These are phyloP conservation scores for Gallinago media DNA, from an alignment of 2,113 vertebrate genomes.

Conservation along the genomic window DNA sequence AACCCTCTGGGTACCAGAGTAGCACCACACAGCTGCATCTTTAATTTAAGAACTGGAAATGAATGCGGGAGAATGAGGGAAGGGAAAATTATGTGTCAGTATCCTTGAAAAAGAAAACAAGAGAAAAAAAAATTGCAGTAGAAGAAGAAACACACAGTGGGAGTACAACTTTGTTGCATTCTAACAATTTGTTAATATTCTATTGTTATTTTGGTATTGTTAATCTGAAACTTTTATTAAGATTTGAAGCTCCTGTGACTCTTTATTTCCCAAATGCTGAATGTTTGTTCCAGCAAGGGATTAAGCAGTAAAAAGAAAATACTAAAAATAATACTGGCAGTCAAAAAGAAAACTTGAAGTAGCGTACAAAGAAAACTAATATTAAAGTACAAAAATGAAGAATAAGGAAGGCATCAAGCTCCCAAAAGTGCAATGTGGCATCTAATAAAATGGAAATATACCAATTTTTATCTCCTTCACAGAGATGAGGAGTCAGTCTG, in stretches of 20 bases:
- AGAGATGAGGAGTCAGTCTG: background rate
- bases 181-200: background rate
- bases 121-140: background rate
- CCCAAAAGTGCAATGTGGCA: background rate
- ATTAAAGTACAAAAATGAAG: background rate
- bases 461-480: background rate
- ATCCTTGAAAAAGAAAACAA: background rate
- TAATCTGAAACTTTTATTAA: background rate
- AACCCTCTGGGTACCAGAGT: background rate
- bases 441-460: background rate
- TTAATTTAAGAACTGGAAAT: background rate
- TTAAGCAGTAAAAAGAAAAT: background rate
- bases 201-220: background rate
- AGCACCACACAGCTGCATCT: background rate
- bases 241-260: background rate
- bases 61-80: background rate
- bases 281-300: background rate
- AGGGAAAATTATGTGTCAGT: background rate
- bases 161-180: background rate
- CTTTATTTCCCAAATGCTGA: background rate
- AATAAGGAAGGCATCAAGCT: background rate
- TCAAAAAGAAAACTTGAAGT: background rate
- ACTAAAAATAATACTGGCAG: background rate
- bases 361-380: background rate
- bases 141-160: background rate